Evolutionary conservation across 1,140 invertebrate genomes (phyloP).

Genomic region (Drosophila hydei): DNA sequence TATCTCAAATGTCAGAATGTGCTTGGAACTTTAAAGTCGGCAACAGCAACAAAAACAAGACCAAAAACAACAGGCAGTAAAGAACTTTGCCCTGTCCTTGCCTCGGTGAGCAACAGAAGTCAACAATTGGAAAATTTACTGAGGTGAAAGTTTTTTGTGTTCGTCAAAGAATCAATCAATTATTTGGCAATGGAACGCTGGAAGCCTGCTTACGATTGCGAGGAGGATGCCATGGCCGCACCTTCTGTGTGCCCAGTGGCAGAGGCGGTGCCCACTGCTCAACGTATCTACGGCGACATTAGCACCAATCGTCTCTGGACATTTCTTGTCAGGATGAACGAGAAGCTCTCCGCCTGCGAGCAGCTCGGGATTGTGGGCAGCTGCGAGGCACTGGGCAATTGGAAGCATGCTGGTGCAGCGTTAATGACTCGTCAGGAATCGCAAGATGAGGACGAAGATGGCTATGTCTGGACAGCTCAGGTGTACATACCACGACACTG

Average conservation of each 20-base stretch:
- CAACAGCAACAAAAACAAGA: constrained; percentile 12
- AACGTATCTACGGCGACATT: constrained; percentile 54
- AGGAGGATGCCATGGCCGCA: constrained; percentile 53
- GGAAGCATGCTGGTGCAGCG: constrained; percentile 84
- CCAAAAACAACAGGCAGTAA: constrained; percentile 4
- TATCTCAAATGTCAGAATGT: constrained; percentile 25
- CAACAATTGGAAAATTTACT: not conserved
- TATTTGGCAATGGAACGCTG: constrained; percentile 64
- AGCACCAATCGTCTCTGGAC: constrained; percentile 84
- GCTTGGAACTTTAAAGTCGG: constrained; percentile 23
- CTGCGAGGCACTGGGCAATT: constrained; percentile 84
- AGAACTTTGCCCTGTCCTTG: constrained; percentile 42
- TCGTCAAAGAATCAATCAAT: not conserved
- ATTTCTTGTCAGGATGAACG: constrained; percentile 74
- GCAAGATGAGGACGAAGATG: constrained; percentile 42
- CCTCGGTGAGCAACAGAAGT: constrained; percentile 3
- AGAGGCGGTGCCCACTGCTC: not conserved
- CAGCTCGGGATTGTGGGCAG: constrained; percentile 84
- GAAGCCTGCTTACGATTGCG: constrained; percentile 52
- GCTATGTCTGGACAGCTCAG: constrained; percentile 85
- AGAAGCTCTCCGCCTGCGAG: constrained; percentile 76
- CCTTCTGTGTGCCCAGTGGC: constrained; percentile 22
- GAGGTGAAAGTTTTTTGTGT: constrained; percentile 30
- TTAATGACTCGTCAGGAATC: constrained; percentile 77
- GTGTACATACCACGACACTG: constrained; percentile 87